Evolutionary conservation across 2,888 invertebrate genomes (phyloP), one percentile per base, ranked within the genome.

Genomic region (Caenorhabditis virilis): DNA sequence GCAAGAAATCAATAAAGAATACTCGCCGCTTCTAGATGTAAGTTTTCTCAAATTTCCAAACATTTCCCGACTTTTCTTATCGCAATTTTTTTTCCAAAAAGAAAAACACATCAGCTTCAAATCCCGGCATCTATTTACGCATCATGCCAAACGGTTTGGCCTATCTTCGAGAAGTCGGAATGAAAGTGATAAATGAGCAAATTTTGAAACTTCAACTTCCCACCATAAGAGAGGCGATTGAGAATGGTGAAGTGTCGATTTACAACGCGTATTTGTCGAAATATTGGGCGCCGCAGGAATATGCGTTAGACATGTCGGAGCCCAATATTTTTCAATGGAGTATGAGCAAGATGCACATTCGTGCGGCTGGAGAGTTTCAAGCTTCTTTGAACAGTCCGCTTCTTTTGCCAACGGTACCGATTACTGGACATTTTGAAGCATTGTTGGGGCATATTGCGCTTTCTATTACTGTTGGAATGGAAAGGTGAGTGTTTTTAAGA

Each of bases 61-160:
- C n/a, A n/a, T n/a, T n/a, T n/a, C n/a, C n/a, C n/a, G n/a, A n/a
- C n/a, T n/a, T n/a, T n/a, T n/a, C n/a, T n/a, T n/a, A n/a, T n/a
- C n/a, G n/a, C n/a, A n/a, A n/a, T n/a, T n/a, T n/a, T n/a, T n/a
- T n/a, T n/a, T n/a, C n/a, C n/a, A n/a, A n/a, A n/a, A n/a, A n/a
- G 81, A 82, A 82, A 68, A 80, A 82, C 50, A 80, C 80, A 20
- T 77, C 78, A 39, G 74, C 77, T 3, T 58, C 67, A 30, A 82
- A 82, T 68, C 76, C 81, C n/a, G 82, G 82, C 4, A 77, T 82
- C 42, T 78, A 72, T 39, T 58, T 82, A 15, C 57, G 82, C 46
- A 62, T 82, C 30, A 82, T 82, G 82, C 82, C 82, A 25, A 82
- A 82, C 20, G 82, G 82, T 23, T 66, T 82, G 43, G 82, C 82